A percentile compares a stretch with the other conserved stretches of the same genome.
phyloP scores from a whole-genome alignment of 1,140 invertebrate genomes.

The Hestina assimilis region DNA sequence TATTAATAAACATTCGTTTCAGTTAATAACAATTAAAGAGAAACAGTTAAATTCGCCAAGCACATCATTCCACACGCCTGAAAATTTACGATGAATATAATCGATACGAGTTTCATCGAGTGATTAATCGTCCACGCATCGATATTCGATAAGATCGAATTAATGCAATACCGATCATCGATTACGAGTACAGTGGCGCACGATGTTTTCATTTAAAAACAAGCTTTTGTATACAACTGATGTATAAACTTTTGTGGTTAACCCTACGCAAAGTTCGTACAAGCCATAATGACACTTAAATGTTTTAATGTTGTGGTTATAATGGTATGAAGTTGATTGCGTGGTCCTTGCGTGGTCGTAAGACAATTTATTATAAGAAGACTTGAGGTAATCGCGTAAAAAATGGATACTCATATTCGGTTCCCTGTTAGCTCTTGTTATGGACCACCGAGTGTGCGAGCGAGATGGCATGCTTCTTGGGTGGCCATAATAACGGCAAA shows the following conservation, averaged over 20 bases:
- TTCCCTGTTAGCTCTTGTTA: constrained; percentile 31
- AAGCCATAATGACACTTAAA: constrained; percentile 7
- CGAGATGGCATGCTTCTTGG: constrained; percentile 38
- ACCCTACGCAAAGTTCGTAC: neutral
- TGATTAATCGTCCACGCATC: constrained; percentile 40
- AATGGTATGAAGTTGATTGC: constrained; percentile 17
- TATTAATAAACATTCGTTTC: neutral
- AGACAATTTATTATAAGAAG: constrained; percentile 35
- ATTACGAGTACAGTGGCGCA: constrained; percentile 31
- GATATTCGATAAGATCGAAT: constrained; percentile 39
- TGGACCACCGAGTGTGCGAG: constrained; percentile 30
- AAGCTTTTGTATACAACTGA: neutral
- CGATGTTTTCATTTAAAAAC: constrained; percentile 2
- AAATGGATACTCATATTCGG: constrained; percentile 28
- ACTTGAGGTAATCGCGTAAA: constrained; percentile 42
- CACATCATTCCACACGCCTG: constrained; percentile 7
- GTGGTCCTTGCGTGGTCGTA: constrained; percentile 10
- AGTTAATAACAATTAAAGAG: neutral
- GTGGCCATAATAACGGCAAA: constrained; percentile 53
- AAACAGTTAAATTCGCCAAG: neutral
- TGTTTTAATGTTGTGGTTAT: neutral
- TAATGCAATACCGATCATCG: constrained; percentile 55
- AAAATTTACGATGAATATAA: constrained; percentile 25
- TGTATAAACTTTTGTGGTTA: neutral
- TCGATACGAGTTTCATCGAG: constrained; percentile 31